Percentiles rank a stretch among this genome's conserved stretches.
Conservation (phyloP, 2,797 vertebrate species). For the Lagorchestes hirsutus region DNA sequence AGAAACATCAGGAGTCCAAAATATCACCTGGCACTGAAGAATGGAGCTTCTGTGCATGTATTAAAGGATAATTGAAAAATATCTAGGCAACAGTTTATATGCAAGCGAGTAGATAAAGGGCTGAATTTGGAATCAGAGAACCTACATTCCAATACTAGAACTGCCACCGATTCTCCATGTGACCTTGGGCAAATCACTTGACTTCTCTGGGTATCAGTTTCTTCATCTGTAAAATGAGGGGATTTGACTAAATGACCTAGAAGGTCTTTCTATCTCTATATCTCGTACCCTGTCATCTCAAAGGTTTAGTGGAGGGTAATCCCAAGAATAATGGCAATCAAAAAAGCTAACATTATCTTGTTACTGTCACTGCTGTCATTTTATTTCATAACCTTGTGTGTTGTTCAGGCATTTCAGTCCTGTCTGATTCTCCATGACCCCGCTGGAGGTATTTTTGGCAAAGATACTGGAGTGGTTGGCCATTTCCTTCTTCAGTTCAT, state of each 20-base stretch:
- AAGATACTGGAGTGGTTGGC: neutral
- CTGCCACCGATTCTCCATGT: neutral
- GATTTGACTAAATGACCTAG: neutral
- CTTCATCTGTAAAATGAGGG: neutral
- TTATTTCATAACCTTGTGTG: too few relatives aligned
- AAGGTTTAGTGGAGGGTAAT: neutral
- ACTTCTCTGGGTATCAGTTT: neutral
- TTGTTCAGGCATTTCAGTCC: neutral
- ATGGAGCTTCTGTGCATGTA: neutral
- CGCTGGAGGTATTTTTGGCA: neutral
- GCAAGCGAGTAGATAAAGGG: neutral
- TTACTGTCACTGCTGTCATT: neutral
- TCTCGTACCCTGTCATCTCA: neutral
- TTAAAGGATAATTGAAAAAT: neutral
- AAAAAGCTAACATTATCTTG: neutral
- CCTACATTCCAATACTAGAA: neutral
- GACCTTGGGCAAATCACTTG: neutral
- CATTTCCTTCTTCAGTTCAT: neutral
- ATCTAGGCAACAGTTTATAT: neutral
- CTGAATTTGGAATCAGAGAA: neutral
- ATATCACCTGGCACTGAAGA: neutral
- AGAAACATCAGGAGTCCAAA: neutral
- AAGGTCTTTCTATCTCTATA: neutral
- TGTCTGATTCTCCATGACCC: neutral
- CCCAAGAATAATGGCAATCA: neutral